These are phyloP conservation scores for Pteropus rufus DNA, from an alignment of 2,797 vertebrate species.

Conservation along the genomic window DNA sequence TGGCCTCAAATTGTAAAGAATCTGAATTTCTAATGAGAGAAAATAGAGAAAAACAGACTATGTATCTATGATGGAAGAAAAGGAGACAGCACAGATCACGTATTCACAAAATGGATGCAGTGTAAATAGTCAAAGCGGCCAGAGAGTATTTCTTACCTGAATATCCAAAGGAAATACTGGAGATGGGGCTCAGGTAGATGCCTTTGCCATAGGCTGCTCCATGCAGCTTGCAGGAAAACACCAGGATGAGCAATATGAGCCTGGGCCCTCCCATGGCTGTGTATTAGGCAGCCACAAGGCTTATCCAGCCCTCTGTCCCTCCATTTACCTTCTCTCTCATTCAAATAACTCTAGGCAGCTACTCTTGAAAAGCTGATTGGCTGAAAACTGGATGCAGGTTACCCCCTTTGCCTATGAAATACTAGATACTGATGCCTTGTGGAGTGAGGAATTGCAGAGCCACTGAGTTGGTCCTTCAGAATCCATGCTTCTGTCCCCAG, in stretches of 20 bases:
- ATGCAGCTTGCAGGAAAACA: constrained; percentile 97
- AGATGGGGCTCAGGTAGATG: constrained; percentile 99
- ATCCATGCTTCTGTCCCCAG: background rate
- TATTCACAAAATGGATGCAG: constrained; percentile 44
- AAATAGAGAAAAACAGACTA: constrained; percentile 39
- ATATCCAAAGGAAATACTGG: constrained; percentile 99
- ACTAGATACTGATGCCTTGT: background rate
- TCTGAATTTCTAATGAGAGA: constrained; percentile 17
- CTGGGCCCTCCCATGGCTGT: constrained; percentile 61
- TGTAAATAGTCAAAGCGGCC: constrained; percentile 40
- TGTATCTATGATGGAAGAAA: background rate
- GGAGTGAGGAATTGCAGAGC: background rate
- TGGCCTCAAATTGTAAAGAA: background rate
- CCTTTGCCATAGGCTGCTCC: constrained; percentile 99
- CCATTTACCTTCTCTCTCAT: constrained; percentile 20
- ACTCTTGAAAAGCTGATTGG: constrained; percentile 1
- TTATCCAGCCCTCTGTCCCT: constrained; percentile 37
- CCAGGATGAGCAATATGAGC: constrained; percentile 85
- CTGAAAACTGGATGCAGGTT: constrained; percentile 13
- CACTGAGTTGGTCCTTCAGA: background rate
- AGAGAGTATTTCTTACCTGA: constrained; percentile 91
- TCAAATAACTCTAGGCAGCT: constrained; percentile 33
- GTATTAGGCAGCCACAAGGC: constrained; percentile 22
- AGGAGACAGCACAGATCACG: constrained; percentile 46
- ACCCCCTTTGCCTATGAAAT: background rate